phyloP scores from a whole-genome alignment of 1,140 invertebrate species.

The Drosophila nasuta region DNA sequence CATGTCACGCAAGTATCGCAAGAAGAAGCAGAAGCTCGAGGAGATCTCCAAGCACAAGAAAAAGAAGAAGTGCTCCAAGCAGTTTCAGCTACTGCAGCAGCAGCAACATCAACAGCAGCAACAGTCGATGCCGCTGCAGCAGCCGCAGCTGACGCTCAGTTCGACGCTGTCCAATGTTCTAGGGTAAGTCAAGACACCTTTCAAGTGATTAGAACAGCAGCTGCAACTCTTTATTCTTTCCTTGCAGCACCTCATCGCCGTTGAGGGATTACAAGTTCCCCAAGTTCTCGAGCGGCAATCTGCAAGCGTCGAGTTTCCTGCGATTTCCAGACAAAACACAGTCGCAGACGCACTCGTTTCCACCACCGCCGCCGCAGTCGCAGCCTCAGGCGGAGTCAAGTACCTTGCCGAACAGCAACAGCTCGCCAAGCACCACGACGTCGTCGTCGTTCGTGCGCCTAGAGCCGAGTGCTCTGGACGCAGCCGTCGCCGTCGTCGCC shows the following conservation, averaged over 20 bases:
- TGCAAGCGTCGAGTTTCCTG: constrained; percentile 70
- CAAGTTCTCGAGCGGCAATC: constrained; percentile 71
- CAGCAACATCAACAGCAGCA: constrained; percentile 42
- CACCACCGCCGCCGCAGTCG: constrained; percentile 62
- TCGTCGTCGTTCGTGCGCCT: constrained; percentile 75
- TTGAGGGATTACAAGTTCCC: constrained; percentile 78
- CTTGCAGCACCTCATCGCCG: constrained; percentile 59
- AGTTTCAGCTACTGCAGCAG: constrained; percentile 40
- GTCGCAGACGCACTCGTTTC: constrained; percentile 70
- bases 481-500: constrained; percentile 55
- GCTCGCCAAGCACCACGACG: constrained; percentile 65
- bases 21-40: constrained; percentile 92
- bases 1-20: constrained; percentile 91
- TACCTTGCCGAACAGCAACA: constrained; percentile 58
- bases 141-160: constrained; percentile 64
- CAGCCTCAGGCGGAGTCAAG: constrained; percentile 48
- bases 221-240: no score
- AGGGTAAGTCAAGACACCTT: constrained; percentile 46
- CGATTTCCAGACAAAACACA: constrained; percentile 75
- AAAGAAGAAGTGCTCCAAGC: constrained; percentile 79
- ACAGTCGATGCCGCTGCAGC: constrained; percentile 44
- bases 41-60: constrained; percentile 87
- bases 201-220: background rate
- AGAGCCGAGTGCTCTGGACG: constrained; percentile 76
- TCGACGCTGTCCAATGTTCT: constrained; percentile 58